phyloP scores from a whole-genome alignment of 2,797 vertebrate species.

The Cryptoprocta ferox region DNA sequence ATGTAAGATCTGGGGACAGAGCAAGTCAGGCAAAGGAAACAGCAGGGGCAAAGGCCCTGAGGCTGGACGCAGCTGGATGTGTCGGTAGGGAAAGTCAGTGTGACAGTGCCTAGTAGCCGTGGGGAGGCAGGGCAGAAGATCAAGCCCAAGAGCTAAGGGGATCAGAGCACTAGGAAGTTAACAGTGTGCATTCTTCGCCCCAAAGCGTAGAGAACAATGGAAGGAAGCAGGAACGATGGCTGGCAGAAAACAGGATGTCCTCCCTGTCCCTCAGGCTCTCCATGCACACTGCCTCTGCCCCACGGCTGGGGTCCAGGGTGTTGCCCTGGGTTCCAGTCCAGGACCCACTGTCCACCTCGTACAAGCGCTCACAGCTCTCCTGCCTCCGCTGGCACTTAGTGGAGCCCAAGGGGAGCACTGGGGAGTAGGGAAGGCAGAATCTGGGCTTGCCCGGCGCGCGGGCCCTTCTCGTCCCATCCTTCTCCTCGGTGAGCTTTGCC shows the following conservation, averaged over 20 bases:
- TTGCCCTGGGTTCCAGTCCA: not conserved
- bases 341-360: not conserved
- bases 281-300: accelerated
- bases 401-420: slow-evolving; percentile 13
- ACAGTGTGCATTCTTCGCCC: not conserved
- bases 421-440: not conserved
- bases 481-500: not conserved
- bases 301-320: not conserved
- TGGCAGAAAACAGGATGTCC: not conserved
- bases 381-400: slow-evolving; percentile 45
- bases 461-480: not conserved
- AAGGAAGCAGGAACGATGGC: not conserved
- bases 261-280: not conserved
- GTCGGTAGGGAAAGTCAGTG: not conserved
- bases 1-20: not conserved
- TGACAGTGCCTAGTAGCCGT: not conserved
- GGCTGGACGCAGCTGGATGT: not conserved
- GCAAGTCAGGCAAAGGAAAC: not conserved
- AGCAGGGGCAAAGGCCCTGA: not conserved
- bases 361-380: not conserved
- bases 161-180: not conserved
- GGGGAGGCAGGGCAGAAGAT: not conserved
- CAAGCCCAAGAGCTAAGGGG: not conserved
- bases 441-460: not conserved
- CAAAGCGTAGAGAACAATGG: not conserved